Evolutionary conservation across 2,888 invertebrate genomes (phyloP).

Genomic region (Epistrophe eligans): DNA sequence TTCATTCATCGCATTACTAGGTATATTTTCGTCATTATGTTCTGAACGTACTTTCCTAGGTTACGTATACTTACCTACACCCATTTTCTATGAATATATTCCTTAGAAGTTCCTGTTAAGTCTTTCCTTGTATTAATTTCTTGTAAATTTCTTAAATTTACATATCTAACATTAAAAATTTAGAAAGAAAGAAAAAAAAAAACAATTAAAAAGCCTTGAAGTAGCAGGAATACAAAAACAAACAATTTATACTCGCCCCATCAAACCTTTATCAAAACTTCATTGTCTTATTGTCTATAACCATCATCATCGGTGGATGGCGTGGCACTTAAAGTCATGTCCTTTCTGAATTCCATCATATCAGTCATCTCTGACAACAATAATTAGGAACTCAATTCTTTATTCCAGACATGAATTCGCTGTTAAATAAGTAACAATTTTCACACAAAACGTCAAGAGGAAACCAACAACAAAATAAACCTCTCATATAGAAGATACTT

Average conservation of each 20-base stretch:
- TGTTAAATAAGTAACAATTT: conserved; percentile 27
- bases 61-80: too few relatives aligned
- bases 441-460: conserved; percentile 8
- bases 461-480: not conserved
- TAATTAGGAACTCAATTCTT: conserved; percentile 24
- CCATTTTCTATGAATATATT: too few relatives aligned
- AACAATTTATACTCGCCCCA: not conserved
- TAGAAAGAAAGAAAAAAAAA: too few relatives aligned
- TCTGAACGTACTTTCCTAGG: too few relatives aligned
- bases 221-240: not conserved
- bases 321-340: not conserved
- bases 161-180: too few relatives aligned
- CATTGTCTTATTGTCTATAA: not conserved
- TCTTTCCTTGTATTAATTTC: too few relatives aligned
- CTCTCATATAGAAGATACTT: not conserved
- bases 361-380: not conserved
- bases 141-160: too few relatives aligned
- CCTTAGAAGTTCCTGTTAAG: too few relatives aligned
- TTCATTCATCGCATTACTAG: too few relatives aligned
- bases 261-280: conserved; percentile 4
- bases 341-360: conserved; percentile 11
- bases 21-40: too few relatives aligned
- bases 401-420: conserved; percentile 56
- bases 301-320: not conserved
- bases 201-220: not conserved